These are phyloP conservation scores for Drosophila erecta DNA, from an alignment of 1,140 invertebrate species.

Conservation along the genomic window DNA sequence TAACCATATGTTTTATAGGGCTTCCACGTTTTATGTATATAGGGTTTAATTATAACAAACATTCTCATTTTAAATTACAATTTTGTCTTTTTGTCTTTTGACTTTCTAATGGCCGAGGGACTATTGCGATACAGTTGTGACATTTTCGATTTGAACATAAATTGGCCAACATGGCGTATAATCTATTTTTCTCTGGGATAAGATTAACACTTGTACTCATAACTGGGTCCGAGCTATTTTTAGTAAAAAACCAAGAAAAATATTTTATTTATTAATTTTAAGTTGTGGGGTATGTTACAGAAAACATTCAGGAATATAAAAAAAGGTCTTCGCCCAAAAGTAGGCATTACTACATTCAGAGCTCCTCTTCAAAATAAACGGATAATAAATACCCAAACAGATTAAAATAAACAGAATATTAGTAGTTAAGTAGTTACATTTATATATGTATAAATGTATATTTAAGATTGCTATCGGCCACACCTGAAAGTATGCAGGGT, in stretches of 20 bases:
- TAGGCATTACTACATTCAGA: too few relatives aligned
- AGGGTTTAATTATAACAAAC: neutral
- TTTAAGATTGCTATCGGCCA: neutral
- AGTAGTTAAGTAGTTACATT: neutral
- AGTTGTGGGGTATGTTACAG: too few relatives aligned
- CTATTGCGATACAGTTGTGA: too few relatives aligned
- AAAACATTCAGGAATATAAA: neutral
- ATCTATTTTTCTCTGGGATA: too few relatives aligned
- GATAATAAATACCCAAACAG: too few relatives aligned
- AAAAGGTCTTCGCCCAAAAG: neutral
- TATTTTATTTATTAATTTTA: too few relatives aligned
- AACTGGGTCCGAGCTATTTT: too few relatives aligned
- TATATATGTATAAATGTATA: neutral
- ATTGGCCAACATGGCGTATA: too few relatives aligned
- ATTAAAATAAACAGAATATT: neutral
- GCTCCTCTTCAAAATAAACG: neutral
- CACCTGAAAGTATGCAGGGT: slow-evolving; percentile 6
- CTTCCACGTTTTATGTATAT: neutral
- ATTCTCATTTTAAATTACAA: neutral
- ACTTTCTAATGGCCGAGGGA: too few relatives aligned
- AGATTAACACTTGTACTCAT: too few relatives aligned
- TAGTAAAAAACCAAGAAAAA: too few relatives aligned
- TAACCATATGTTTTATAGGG: neutral
- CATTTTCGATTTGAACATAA: too few relatives aligned
- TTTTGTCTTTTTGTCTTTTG: neutral